Base-by-base conservation (phyloP, 2,888 invertebrate genomes). In the Leucania comma region DNA sequence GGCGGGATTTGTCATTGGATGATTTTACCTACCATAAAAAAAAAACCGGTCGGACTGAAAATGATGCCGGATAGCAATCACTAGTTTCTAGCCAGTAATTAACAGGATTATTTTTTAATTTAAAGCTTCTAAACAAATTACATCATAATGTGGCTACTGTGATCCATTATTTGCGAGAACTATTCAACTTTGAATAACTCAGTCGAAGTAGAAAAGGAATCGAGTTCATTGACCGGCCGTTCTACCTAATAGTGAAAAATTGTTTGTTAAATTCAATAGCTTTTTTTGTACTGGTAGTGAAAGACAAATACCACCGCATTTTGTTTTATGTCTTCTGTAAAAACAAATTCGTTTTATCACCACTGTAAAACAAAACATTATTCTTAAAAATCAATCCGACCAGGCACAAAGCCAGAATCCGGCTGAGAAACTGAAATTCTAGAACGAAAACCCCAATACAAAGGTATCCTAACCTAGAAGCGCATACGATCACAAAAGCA, bases 151-250 rank as follows among this genome's bases (percentile, higher is more conserved):
- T 35, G 35, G 10, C 29, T 35, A 35, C 35, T 35, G 35, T 35
- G 9, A 35, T 22, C 17, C 20, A 59, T 59, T 59, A 50, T 42
- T 24, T 59, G 35, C 17, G 1, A 12, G 20, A 24, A 20, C 10
- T 35, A 14, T 48, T 46, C n/a, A 0, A 20, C 29, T 61, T 57
- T 22, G 46, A 5, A 48, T 14, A 22, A 42, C 46, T 26, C 0
- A 35, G 48, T 22, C 8, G 6, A 48, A 42, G 61, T 56, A 46
- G 8, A 48, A 60, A 76, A 38, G 51, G 48, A 46, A 58, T 42
- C 32, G 54, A 71, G 77, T 65, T 75, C 63, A 54, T n/a, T 69
- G 72, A 78, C 78, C 67, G 4, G 12, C 0, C 6, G 24, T 29
- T 71, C 38, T 51, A 48, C 10, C 17, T 51, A 38, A 51, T 71